phyloP scores from a whole-genome alignment of 2,888 invertebrate species.

The Macrosoma leucophasiata region DNA sequence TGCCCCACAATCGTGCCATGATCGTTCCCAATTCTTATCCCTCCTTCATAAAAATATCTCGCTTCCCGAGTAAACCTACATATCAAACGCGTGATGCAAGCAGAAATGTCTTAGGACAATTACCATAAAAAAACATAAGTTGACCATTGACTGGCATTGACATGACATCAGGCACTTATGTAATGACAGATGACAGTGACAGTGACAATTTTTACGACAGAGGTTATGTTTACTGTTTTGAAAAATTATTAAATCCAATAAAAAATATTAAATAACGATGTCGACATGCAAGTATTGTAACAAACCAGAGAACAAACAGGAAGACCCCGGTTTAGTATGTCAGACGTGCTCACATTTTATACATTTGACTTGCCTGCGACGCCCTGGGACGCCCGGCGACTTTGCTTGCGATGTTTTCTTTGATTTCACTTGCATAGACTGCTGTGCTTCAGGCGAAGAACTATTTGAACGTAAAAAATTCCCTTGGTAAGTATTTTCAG shows the following conservation, averaged over 20 bases:
- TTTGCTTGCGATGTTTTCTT: slow-evolving; percentile 86
- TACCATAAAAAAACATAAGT: too few species aligned
- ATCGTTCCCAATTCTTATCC: too few species aligned
- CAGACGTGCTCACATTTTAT: slow-evolving; percentile 75
- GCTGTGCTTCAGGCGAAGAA: slow-evolving; percentile 75
- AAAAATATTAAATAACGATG: slow-evolving; percentile 1
- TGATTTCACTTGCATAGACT: slow-evolving; percentile 80
- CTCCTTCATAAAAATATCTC: too few species aligned
- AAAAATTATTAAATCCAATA: slow-evolving; percentile 1
- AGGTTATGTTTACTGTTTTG: slow-evolving; percentile 17
- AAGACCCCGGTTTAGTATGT: slow-evolving; percentile 78
- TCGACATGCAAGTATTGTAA: slow-evolving; percentile 76
- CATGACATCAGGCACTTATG: too few species aligned
- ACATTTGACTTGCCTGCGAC: slow-evolving; percentile 80
- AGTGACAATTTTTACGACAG: too few species aligned
- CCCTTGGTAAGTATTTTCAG: slow-evolving; percentile 74
- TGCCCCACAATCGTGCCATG: too few species aligned
- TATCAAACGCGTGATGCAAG: too few species aligned
- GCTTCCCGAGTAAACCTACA: too few species aligned
- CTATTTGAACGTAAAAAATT: slow-evolving; percentile 78
- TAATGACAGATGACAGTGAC: too few species aligned
- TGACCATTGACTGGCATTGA: too few species aligned
- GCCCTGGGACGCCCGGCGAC: slow-evolving; percentile 81
- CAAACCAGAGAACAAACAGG: slow-evolving; percentile 67
- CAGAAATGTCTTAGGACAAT: too few species aligned